Base-by-base conservation (phyloP, 35 echinoderm and acorn worm genomes). In the Apostichopus japonicus region DNA sequence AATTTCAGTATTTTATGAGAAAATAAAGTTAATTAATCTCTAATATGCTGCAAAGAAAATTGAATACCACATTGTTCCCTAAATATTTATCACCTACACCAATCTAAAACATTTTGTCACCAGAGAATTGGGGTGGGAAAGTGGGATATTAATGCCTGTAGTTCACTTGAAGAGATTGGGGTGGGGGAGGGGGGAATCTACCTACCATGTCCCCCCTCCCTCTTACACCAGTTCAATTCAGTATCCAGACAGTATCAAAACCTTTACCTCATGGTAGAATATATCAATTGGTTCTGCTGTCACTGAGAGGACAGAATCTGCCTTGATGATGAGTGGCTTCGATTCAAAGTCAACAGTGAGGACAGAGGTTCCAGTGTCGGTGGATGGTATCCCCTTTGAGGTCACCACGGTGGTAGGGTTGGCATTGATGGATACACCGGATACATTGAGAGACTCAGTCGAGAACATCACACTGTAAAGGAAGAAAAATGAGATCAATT, bases 341-440 rank as follows among this genome's bases (percentile, higher is more conserved):
- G 95, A 93, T 79, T 98, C 97, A 86, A 98, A 96, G 82, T 98
- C 97, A 24, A 96, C 80, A 22, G 65, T 94, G 83, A 98, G 94
- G 54, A 98, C 92, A 79, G 96, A 93, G 0, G 83, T 90, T 0
- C 90, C 93, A 19, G 87, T 90, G 56, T 96, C 93, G 22, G 93
- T 89, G 21, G 87, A 92, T 44, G 73, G 90, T 76, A 93, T 91
- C 7, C 77, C 87, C 93, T 94, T 93, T 0, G 97, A 96, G 7
- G 97, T 96, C 58, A 98, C 56, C 52, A 98, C 44, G 77, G 95
- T 86, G 16, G 95, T 93, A 52, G 91, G 91, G 44, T 98, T 91
- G 14, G 88, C 77, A 51, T 91, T 96, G 10, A 77, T 77, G 23
- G 95, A 82, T 27, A 89, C 71, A 11, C 97, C 97, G 33, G 96